These are phyloP conservation scores for Melikaiella ostensackeni DNA, from an alignment of 2,888 invertebrate genomes.

Conservation along the genomic window DNA sequence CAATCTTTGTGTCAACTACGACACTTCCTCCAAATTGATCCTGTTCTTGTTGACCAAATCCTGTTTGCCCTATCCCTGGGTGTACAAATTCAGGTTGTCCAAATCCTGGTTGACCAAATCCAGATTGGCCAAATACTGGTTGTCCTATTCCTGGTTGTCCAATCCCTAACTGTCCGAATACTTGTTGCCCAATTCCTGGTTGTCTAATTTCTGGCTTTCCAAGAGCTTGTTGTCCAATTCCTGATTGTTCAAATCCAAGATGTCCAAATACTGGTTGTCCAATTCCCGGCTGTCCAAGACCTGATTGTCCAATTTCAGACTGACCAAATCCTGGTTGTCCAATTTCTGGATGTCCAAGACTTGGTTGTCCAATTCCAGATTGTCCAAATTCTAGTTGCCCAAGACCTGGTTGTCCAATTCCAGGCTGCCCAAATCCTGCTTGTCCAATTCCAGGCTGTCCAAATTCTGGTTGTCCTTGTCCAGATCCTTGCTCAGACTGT, in stretches of 20 bases:
- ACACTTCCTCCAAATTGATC: not conserved
- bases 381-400: not conserved
- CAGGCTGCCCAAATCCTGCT: too few species aligned
- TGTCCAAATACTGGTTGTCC: not conserved
- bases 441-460: too few species aligned
- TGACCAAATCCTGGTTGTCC: too few species aligned
- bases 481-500: too few species aligned
- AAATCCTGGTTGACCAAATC: not conserved
- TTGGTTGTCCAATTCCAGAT: constrained; percentile 53
- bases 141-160: not conserved
- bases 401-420: too few species aligned
- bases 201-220: not conserved
- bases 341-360: constrained; percentile 34
- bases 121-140: not conserved
- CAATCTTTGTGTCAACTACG: not conserved
- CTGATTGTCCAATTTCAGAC: constrained; percentile 42
- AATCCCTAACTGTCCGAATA: not conserved
- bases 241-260: not conserved
- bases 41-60: not conserved
- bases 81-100: not conserved
- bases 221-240: not conserved
- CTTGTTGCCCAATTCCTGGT: constrained; percentile 8
- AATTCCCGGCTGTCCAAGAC: not conserved
- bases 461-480: too few species aligned
- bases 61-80: not conserved